Evolutionary conservation across 2,113 vertebrate genomes (phyloP).

Genomic region (Strigops habroptila): DNA sequence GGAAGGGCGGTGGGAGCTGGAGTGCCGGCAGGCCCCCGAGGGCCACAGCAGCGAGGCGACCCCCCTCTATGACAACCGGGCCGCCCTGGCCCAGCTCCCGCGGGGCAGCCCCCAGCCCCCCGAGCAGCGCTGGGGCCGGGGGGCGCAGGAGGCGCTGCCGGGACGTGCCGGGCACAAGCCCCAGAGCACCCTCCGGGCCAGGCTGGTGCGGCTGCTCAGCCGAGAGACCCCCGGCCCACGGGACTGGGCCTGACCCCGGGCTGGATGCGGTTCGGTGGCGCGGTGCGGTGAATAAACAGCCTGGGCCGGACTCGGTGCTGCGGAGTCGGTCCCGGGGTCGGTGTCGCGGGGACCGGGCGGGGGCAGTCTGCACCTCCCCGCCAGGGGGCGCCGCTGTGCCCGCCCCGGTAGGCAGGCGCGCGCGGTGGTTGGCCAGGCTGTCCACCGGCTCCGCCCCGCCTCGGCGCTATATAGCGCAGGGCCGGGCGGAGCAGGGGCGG

Average conservation of each 20-base stretch:
- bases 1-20: neutral
- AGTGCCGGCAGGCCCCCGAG: neutral
- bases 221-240: constrained; percentile 45
- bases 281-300: neutral
- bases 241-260: constrained; percentile 47
- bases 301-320: neutral
- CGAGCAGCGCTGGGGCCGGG: constrained; percentile 8
- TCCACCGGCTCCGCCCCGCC: neutral
- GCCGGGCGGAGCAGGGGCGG: neutral
- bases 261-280: neutral
- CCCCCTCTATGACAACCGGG: constrained; percentile 56
- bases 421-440: neutral
- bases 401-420: neutral
- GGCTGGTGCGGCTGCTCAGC: constrained; percentile 71
- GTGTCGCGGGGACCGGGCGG: no score
- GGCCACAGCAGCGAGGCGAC: neutral
- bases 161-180: neutral
- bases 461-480: neutral
- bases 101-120: neutral
- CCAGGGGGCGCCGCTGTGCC: neutral
- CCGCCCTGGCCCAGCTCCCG: neutral
- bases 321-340: neutral
- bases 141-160: neutral
- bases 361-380: neutral
- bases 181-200: constrained; percentile 63